Evolutionary conservation across 2,113 vertebrate genomes (phyloP), one percentile per base, ranked within the genome.

Genomic region (Dipodomys merriami): DNA sequence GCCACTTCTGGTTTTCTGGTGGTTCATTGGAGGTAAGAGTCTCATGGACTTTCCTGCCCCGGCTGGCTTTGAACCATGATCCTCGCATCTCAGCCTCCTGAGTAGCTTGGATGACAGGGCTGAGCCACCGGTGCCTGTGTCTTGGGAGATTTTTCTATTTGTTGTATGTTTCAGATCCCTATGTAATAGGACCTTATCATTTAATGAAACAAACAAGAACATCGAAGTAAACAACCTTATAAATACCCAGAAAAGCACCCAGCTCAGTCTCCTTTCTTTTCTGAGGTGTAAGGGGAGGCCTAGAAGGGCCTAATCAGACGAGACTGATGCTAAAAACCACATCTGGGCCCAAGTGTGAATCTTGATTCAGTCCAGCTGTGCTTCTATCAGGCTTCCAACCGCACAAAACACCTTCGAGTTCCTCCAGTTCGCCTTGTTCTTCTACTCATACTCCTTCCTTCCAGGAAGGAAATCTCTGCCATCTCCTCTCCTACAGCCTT

Each of bases 131-230:
- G 39, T 1, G 39, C 39, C 39, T 39, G 39, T 39, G 0, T 39
- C 39, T 39, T 39, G 39, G 74, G 49, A 20, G 91, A 77, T 64
- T 91, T 93, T 92, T 64, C 81, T 7, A 49, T 19, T 79, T 73
- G 8, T 44, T 91, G 7, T 84, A 2, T 44, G 81, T 87, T 94
- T 88, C 87, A 82, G 27, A 89, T 72, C 64, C 89, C 9, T 44
- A 76, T 23, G 65, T 64, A 62, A 78, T 33, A 49, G 9, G 23
- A 11, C 29, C 15, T 86, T 91, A 72, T 67, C 22, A 39, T 62
- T n/a, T 35, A 88, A 49, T 46, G 82, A 67, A 60, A 88, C 33
- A 69, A 12, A 5, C 9, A 44, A 74, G 22, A 69, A 88, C 92
- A 68, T n/a, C 49, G 57, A 91, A 60, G 44, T 69, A 71, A 85